A percentile compares a stretch with the other conserved stretches of the same genome.
Conservation (phyloP, 2,888 invertebrate genomes). For the Dryadula phaetusa region DNA sequence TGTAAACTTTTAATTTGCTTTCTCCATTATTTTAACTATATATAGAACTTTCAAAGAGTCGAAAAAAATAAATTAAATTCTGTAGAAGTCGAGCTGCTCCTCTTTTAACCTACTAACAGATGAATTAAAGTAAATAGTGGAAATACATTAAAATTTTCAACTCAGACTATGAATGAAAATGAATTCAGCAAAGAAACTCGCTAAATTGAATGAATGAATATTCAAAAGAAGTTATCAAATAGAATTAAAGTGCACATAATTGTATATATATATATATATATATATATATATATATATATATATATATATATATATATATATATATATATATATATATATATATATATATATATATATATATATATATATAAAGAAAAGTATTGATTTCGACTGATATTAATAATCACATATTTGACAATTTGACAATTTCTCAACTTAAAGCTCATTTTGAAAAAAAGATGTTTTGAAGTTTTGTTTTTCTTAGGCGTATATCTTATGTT, state of each 20-base stretch:
- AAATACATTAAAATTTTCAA: constrained; percentile 14
- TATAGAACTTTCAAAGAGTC: neutral
- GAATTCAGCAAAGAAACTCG: constrained; percentile 6
- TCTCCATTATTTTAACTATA: neutral
- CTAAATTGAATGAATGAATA: constrained; percentile 15
- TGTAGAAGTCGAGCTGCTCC: neutral
- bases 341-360: too few species aligned
- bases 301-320: too few species aligned
- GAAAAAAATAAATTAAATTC: neutral
- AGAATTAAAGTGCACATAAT: neutral
- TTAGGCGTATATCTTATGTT: too few species aligned
- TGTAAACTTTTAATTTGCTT: neutral
- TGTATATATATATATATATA: neutral
- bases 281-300: neutral
- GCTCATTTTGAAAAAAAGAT: too few species aligned
- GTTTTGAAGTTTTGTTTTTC: too few species aligned
- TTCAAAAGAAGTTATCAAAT: constrained; percentile 16
- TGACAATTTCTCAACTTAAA: too few species aligned
- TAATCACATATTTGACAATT: too few species aligned
- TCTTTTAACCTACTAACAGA: constrained; percentile 12
- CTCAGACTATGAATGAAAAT: constrained; percentile 13
- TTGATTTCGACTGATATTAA: too few species aligned
- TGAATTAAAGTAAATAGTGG: constrained; percentile 4
- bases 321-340: too few species aligned
- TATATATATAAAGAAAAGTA: too few species aligned